These are phyloP conservation scores for Hypomesus transpacificus DNA, from an alignment of 2,113 vertebrate genomes.

Conservation along the genomic window DNA sequence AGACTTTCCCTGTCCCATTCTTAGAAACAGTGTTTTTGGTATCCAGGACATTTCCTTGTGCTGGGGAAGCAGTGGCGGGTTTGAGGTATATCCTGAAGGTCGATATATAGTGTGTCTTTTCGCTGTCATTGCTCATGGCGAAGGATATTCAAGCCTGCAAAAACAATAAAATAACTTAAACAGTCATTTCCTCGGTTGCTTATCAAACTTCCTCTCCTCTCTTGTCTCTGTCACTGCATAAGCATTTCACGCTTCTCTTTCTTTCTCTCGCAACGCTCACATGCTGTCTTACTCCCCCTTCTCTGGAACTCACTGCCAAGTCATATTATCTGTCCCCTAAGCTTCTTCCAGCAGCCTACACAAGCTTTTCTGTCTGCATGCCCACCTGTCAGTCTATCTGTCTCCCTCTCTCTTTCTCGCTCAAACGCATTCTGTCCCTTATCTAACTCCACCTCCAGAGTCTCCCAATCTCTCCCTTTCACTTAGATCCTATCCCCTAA, in stretches of 20 bases:
- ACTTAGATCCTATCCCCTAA: slow-evolving; percentile 32
- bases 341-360: no score
- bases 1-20: background rate
- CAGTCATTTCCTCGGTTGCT: slow-evolving; percentile 56
- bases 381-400: background rate
- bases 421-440: slow-evolving; percentile 7
- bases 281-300: slow-evolving; percentile 20
- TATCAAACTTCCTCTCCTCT: slow-evolving; percentile 57
- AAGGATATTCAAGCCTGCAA: background rate
- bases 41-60: slow-evolving; percentile 4
- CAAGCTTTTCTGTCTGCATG: no score
- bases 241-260: slow-evolving; percentile 4
- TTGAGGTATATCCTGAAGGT: slow-evolving; percentile 66
- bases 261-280: background rate
- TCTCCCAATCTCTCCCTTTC: slow-evolving; percentile 19
- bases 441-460: slow-evolving; percentile 52
- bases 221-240: slow-evolving; percentile 10
- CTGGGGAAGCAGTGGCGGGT: slow-evolving; percentile 3
- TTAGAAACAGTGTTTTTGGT: background rate
- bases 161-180: slow-evolving; percentile 28
- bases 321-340: background rate
- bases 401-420: background rate
- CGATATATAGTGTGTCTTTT: slow-evolving; percentile 64
- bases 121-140: slow-evolving; percentile 50
- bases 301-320: background rate